Conservation (phyloP, 2,113 vertebrate species). For the Stictonetta naevosa region DNA sequence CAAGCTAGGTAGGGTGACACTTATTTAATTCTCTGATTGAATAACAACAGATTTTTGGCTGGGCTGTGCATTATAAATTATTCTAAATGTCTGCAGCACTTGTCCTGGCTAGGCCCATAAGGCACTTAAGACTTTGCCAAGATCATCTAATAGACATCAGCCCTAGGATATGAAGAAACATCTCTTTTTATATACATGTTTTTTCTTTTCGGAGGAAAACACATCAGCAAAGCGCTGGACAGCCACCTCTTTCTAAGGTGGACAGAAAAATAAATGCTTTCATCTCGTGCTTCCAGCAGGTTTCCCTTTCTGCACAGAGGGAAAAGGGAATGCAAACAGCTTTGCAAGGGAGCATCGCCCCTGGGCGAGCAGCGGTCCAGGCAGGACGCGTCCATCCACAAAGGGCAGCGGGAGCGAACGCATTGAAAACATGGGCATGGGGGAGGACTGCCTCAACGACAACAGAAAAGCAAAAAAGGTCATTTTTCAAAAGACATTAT, state of each 20-base stretch:
- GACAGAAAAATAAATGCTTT: neutral
- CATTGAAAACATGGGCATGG: neutral
- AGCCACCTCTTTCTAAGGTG: neutral
- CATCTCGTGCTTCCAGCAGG: neutral
- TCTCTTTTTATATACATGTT: neutral
- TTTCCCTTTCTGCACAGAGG: neutral
- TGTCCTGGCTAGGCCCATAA: conserved; percentile 33
- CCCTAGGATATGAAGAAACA: neutral
- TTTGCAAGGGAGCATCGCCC: neutral
- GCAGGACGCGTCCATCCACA: neutral
- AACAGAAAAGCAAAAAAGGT: neutral
- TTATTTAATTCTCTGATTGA: neutral
- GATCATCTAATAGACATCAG: neutral
- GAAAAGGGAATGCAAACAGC: neutral
- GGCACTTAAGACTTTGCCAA: conserved; percentile 23
- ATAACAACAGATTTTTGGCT: conserved; percentile 37
- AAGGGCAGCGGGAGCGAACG: neutral
- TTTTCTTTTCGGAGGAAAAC: neutral
- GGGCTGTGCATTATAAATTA: neutral
- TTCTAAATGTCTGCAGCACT: neutral
- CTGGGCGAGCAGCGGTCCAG: neutral
- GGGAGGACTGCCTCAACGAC: neutral
- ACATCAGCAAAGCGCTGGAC: neutral
- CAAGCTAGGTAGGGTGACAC: neutral
- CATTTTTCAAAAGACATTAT: neutral